A percentile compares a stretch with the other conserved stretches of the same genome.
Evolutionary conservation across 1,140 invertebrate genomes (phyloP).

Genomic region (Ceratina calcarata): DNA sequence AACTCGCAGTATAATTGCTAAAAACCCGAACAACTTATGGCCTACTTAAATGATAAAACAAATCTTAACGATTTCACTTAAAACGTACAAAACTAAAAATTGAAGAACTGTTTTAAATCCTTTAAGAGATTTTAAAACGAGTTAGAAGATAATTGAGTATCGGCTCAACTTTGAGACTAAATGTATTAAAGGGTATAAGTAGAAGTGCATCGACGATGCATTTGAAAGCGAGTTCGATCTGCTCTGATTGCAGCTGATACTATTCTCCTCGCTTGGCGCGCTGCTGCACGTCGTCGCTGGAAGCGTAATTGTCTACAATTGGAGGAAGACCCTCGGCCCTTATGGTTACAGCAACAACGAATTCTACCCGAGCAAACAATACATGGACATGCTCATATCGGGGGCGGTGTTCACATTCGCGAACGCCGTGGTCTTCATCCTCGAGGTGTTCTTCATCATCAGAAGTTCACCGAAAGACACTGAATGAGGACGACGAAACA

Average conservation of each 20-base stretch:
- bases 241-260: slow-evolving; percentile 77
- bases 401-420: slow-evolving; percentile 82
- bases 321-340: slow-evolving; percentile 74
- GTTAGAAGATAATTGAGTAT: no score
- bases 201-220: slow-evolving; percentile 2
- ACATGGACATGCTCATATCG: slow-evolving; percentile 83
- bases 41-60: neutral
- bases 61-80: neutral
- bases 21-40: slow-evolving; percentile 2
- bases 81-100: no score
- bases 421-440: slow-evolving; percentile 79
- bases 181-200: neutral
- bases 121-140: no score
- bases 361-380: slow-evolving; percentile 81
- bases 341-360: slow-evolving; percentile 76
- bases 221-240: slow-evolving; percentile 16
- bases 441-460: slow-evolving; percentile 81
- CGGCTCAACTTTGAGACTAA: no score
- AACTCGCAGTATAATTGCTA: slow-evolving; percentile 17
- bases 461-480: slow-evolving; percentile 62
- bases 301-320: slow-evolving; percentile 83
- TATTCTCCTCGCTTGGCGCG: slow-evolving; percentile 83
- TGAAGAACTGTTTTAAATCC: no score
- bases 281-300: slow-evolving; percentile 84
- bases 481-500: neutral